Percentiles rank a stretch among this genome's conserved stretches.
These are phyloP conservation scores for Brachynemurus nebulosus DNA, from an alignment of 2,888 invertebrate species.

Conservation along the genomic window DNA sequence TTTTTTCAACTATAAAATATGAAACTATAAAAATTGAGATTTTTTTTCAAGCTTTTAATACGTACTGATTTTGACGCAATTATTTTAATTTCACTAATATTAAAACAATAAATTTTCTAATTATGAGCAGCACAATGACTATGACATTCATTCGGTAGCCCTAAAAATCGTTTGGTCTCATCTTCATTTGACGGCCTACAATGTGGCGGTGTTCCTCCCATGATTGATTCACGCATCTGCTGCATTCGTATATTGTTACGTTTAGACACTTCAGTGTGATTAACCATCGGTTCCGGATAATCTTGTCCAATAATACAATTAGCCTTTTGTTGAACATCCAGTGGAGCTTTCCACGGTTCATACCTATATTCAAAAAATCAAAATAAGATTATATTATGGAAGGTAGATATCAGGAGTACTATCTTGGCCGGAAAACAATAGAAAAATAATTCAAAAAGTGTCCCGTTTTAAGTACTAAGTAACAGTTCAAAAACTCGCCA, in stretches of 20 bases:
- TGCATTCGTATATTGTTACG: constrained; percentile 38
- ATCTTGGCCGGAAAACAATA: too few species aligned
- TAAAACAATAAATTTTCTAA: too few species aligned
- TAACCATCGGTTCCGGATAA: constrained; percentile 52
- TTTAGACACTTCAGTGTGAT: constrained; percentile 40
- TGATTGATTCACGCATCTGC: constrained; percentile 23
- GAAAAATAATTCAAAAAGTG: too few species aligned
- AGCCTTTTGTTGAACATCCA: constrained; percentile 44
- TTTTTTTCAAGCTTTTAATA: too few species aligned
- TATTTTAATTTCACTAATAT: too few species aligned
- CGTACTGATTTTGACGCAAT: too few species aligned
- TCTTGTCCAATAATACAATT: constrained; percentile 51
- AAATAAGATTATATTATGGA: background rate
- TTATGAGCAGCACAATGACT: too few species aligned
- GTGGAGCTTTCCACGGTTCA: constrained; percentile 57
- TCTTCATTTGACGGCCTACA: constrained; percentile 34
- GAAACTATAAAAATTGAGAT: too few species aligned
- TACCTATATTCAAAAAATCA: constrained; percentile 31
- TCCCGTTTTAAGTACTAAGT: too few species aligned
- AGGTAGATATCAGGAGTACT: too few species aligned
- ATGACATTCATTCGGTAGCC: constrained; percentile 22
- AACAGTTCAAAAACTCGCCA: too few species aligned
- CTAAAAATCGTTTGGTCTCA: constrained; percentile 31
- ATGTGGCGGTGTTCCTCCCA: constrained; percentile 23
- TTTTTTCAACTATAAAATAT: too few species aligned